phyloP scores from a whole-genome alignment of 1,140 invertebrate genomes.

The Maconellicoccus hirsutus region DNA sequence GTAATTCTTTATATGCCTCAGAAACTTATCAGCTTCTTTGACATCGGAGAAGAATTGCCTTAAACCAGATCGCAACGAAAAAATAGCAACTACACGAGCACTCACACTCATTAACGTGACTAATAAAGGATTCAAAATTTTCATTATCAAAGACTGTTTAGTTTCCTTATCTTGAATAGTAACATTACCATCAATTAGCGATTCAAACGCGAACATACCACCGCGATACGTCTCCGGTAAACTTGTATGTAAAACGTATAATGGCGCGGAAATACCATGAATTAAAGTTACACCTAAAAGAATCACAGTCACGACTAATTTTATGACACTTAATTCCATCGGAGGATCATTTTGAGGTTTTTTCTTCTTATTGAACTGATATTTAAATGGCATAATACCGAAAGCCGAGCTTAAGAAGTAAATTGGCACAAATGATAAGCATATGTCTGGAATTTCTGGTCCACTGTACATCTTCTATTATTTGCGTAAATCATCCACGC shows the following conservation, averaged over 20 bases:
- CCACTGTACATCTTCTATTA: background rate
- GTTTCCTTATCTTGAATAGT: conserved; percentile 6
- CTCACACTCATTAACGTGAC: conserved; percentile 25
- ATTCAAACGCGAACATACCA: conserved; percentile 20
- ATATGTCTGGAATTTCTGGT: conserved; percentile 20
- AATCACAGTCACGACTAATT: background rate
- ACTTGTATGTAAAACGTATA: conserved; percentile 27
- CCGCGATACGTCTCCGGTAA: conserved; percentile 21
- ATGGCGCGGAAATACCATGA: conserved; percentile 25
- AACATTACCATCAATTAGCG: background rate
- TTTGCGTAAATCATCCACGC: too few relatives aligned
- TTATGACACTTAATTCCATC: background rate
- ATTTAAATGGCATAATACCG: conserved; percentile 25
- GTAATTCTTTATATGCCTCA: background rate
- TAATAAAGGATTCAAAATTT: conserved; percentile 26
- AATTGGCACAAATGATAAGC: conserved; percentile 18
- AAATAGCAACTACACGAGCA: conserved; percentile 13
- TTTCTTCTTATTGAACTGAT: background rate
- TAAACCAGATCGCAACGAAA: conserved; percentile 7
- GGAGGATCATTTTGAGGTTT: background rate
- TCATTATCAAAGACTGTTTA: conserved; percentile 25
- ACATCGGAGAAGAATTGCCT: conserved; percentile 14
- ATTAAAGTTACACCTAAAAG: conserved; percentile 1
- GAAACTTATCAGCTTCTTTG: conserved; percentile 20
- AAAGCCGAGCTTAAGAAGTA: conserved; percentile 23